Evolutionary conservation across 2,113 vertebrate species (phyloP), one percentile per base, ranked within the genome.

Genomic region (Brachypteracias leptosomus): DNA sequence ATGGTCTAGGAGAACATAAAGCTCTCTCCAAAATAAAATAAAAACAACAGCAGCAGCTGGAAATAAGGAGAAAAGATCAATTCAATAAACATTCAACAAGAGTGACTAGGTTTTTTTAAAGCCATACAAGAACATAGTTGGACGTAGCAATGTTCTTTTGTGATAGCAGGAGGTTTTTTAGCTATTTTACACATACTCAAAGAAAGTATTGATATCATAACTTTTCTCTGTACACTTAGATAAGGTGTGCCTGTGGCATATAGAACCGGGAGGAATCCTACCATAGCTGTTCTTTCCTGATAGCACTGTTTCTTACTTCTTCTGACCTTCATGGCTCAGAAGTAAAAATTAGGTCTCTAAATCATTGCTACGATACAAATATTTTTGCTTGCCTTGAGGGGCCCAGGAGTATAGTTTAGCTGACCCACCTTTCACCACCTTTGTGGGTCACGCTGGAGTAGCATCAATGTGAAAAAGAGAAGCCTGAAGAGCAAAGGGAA

Each of bases 61-160:
- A 94, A 93, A 47, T 71, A 86, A 85, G 72, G 44, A 95, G 70
- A 86, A 96, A 96, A 83, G 90, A 93, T 24, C 73, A 86, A 42
- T 61, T 83, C 54, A 81, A 87, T 93, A 95, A 94, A 78, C 57
- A 88, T 5, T 84, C 46, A 31, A 16, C 16, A 24, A 79, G 59
- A 80, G 49, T 57, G 40, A 38, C 13, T 29, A 8, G 12, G 6
- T 52, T 79, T 42, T 81, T 90, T 71, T 57, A 18, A 83, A 88
- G 61, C 21, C 68, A 40, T 75, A 26, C 52, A 90, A 46, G 74
- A 94, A 61, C 16, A 42, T 67, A 38, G 54, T 86, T 84, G 19
- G 57, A 16, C 90, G 31, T 52, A 46, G 61, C 68, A 82, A 36
- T 87, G 31, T 63, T 76, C 68, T 93, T 80, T 47, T 52, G 42